Evolutionary conservation across 2,888 invertebrate species (phyloP).

Genomic region (Amitus sp.): DNA sequence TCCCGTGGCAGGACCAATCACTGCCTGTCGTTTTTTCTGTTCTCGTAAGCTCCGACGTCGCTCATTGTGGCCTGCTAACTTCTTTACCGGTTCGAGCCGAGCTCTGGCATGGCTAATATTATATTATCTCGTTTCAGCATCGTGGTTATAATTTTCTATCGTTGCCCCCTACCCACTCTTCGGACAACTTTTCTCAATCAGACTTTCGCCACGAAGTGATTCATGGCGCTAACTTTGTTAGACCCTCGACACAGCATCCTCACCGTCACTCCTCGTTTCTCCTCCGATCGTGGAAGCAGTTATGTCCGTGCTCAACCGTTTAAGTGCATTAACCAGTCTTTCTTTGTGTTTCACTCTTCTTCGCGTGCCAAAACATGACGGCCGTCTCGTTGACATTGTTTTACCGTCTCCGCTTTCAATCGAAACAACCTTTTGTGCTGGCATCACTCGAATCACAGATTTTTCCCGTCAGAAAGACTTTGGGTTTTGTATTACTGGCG

Average conservation of each 20-base stretch:
- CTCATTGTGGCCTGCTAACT: conserved; percentile 57
- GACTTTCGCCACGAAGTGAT: conserved; percentile 60
- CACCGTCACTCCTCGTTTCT: conserved; percentile 23
- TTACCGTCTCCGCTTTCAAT: not conserved
- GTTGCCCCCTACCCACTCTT: conserved; percentile 14
- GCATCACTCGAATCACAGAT: too few species aligned
- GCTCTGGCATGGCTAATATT: conserved; percentile 54
- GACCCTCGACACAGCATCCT: conserved; percentile 40
- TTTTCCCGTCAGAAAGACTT: too few species aligned
- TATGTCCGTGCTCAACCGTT: conserved; percentile 37
- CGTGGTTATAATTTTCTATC: conserved; percentile 58
- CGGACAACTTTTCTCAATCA: conserved; percentile 59
- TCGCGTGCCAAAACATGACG: conserved; percentile 1
- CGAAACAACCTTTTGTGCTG: too few species aligned
- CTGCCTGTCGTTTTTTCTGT: conserved; percentile 36
- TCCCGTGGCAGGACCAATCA: conserved; percentile 21
- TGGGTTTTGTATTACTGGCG: too few species aligned
- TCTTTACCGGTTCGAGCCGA: conserved; percentile 51
- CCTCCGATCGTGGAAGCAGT: conserved; percentile 12
- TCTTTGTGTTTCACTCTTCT: conserved; percentile 13
- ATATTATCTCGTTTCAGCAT: conserved; percentile 62
- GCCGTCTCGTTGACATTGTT: conserved; percentile 5
- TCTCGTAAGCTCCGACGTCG: conserved; percentile 41
- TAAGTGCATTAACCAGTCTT: conserved; percentile 40
- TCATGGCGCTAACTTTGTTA: conserved; percentile 60